Base-by-base conservation (phyloP, 2,797 vertebrate genomes). In the Mormyrus hasselquistii region DNA sequence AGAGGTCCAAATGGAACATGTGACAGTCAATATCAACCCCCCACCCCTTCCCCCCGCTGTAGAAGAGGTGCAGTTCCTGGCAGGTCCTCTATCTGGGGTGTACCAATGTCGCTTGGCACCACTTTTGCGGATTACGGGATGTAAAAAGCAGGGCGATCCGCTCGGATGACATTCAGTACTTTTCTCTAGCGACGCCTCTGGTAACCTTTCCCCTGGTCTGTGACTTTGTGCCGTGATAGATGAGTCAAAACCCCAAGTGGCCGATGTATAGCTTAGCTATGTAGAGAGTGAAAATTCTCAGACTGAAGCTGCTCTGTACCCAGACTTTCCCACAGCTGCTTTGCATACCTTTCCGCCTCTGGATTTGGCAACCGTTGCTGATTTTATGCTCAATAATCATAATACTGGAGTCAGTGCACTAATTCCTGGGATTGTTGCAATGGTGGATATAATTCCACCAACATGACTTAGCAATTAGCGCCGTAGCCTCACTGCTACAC, bases 1-100 rank as follows among this genome's bases (percentile, higher is more conserved):
- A 90, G 93, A 94, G 93, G 92, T 65, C 90, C 69, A 88, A 91
- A 88, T 88, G 92, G 94, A 95, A 92, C 91, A 94, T 90, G 89
- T 19, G 50, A 89, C 76, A 50, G 89, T 93, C 92, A 44, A 93
- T 93, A 91, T 65, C 93, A 95, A 94, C 2, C 2, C 6, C 19
- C 19, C 53, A 0, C 92, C 90, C 90, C 89, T 89, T 90, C 38
- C 0, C 34, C 2, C 2, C n/a, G 34, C 76, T 47, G 14, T 47
- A 19, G 14, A 41, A 41, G 41, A 47, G 76, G 5, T 82, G 76
- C 14, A 10, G 38, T 5, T n/a, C 14, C 7, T 16, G 76, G 7
- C 76, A 19, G 76, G 2, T 57, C 29, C n/a, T 62, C 38, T 10
- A 79, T 76, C 34, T 44, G n/a, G 53, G 19, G 4, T n/a, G 22